A percentile compares a stretch with the other conserved stretches of the same genome.
Evolutionary conservation across 2,888 invertebrate species (phyloP).

Genomic region (Metopia argyrocephala): DNA sequence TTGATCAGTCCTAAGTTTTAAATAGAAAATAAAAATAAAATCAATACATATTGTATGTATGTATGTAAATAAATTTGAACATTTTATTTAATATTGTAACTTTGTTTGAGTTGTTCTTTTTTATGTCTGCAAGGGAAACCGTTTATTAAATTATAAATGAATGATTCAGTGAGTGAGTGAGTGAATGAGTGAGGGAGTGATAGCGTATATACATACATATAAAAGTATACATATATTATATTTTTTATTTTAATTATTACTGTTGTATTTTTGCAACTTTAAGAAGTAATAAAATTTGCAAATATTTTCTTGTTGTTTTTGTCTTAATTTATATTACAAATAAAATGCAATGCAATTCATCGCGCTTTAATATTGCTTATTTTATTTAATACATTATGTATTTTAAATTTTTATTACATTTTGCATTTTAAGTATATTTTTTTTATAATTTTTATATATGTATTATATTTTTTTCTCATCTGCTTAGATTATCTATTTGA

Average conservation of each 20-base stretch:
- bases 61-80: too few species aligned
- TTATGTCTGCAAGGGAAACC: slow-evolving; percentile 42
- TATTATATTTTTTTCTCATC: slow-evolving; percentile 8
- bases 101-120: slow-evolving; percentile 40
- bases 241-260: not conserved
- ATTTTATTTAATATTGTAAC: too few species aligned
- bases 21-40: too few species aligned
- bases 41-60: too few species aligned
- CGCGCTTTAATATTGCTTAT: slow-evolving; percentile 65
- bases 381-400: slow-evolving; percentile 36
- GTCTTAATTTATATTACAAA: slow-evolving; percentile 3
- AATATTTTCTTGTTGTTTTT: not conserved
- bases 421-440: not conserved
- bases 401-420: not conserved
- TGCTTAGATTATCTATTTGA: slow-evolving; percentile 44
- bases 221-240: too few species aligned
- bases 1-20: too few species aligned
- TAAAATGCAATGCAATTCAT: slow-evolving; percentile 39
- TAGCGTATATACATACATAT: too few species aligned
- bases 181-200: too few species aligned
- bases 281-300: slow-evolving; percentile 32
- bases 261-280: slow-evolving; percentile 26
- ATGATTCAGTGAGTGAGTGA: too few species aligned
- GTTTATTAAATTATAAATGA: slow-evolving; percentile 28
- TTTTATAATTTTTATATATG: not conserved